These are phyloP conservation scores for Lepisosteus oculatus DNA, from an alignment of 2,113 vertebrate genomes.

Conservation along the genomic window DNA sequence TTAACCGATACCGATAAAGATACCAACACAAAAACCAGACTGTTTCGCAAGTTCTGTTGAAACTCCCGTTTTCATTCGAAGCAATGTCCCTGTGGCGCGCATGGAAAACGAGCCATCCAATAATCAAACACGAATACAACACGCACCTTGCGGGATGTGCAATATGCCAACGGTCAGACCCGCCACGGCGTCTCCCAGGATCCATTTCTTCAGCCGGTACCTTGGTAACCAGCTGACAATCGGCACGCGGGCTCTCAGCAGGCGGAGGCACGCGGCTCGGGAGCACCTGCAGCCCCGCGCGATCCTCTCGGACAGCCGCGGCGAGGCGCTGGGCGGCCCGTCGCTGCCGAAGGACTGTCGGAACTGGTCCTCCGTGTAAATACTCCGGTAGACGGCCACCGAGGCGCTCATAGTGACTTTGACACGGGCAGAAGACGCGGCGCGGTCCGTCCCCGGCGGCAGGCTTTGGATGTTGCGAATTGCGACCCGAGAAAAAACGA, in stretches of 20 bases:
- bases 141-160: conserved; percentile 84
- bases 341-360: conserved; percentile 59
- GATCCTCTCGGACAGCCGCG: conserved; percentile 47
- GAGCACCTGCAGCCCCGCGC: conserved; percentile 65
- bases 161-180: conserved; percentile 85
- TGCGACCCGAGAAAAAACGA: conserved; percentile 7
- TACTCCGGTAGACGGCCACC: conserved; percentile 71
- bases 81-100: too few species aligned
- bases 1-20: too few species aligned
- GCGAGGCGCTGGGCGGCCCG: neutral
- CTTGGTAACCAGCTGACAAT: conserved; percentile 76
- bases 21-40: too few species aligned
- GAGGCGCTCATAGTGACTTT: conserved; percentile 65
- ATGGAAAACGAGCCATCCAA: too few species aligned
- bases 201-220: conserved; percentile 79
- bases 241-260: conserved; percentile 71
- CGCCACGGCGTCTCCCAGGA: conserved; percentile 78
- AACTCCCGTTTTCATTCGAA: too few species aligned
- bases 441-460: neutral
- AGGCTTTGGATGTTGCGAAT: too few species aligned
- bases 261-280: conserved; percentile 53
- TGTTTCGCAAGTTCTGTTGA: too few species aligned
- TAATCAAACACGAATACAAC: neutral
- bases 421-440: conserved; percentile 12
- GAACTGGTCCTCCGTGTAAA: conserved; percentile 78